Evolutionary conservation across 2,113 vertebrate species (phyloP).

Genomic region (Bubo bubo): DNA sequence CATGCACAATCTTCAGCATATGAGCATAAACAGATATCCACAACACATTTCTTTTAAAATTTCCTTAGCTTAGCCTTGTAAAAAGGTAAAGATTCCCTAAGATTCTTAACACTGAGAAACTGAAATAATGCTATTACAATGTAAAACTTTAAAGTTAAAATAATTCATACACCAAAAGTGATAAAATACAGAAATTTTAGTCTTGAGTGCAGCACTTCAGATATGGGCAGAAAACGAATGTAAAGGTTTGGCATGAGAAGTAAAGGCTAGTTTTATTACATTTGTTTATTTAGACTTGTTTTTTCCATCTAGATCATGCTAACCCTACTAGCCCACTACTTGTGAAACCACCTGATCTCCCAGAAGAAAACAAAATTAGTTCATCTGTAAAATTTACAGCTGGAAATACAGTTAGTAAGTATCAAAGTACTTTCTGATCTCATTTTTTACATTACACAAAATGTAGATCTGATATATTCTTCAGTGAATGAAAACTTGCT

Average conservation of each 20-base stretch:
- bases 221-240: neutral
- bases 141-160: neutral
- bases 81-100: neutral
- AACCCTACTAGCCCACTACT: slow-evolving; percentile 94
- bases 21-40: neutral
- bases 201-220: neutral
- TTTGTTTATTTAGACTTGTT: neutral
- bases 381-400: slow-evolving; percentile 91
- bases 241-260: neutral
- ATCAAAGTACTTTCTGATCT: neutral
- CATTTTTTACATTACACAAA: neutral
- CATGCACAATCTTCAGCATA: neutral
- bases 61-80: neutral
- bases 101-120: neutral
- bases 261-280: neutral
- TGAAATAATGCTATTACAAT: neutral
- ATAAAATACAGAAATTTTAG: neutral
- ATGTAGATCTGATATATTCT: neutral
- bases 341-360: slow-evolving; percentile 88
- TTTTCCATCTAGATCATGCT: slow-evolving; percentile 82
- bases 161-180: neutral
- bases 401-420: slow-evolving; percentile 89
- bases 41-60: neutral
- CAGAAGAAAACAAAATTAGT: slow-evolving; percentile 90
- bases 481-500: neutral